Conservation (phyloP, 2,888 invertebrate genomes). For the Oscheius sp. region DNA sequence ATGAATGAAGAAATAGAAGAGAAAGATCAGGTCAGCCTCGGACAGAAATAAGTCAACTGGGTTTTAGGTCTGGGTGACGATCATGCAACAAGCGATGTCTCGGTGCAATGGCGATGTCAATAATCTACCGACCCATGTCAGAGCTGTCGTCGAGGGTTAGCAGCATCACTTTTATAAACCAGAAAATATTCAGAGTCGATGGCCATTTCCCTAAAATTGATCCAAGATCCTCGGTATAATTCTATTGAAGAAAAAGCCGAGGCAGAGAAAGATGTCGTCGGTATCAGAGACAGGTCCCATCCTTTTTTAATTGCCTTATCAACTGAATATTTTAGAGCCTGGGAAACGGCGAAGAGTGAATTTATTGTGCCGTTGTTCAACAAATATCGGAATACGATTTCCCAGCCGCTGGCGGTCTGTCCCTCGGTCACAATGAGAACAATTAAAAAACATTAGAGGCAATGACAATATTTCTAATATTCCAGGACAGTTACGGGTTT, state of each 20-base stretch:
- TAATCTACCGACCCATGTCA: slow-evolving; percentile 58
- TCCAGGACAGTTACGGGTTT: not conserved
- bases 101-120: slow-evolving; percentile 64
- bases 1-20: slow-evolving; percentile 39
- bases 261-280: slow-evolving; percentile 53
- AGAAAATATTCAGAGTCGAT: slow-evolving; percentile 66
- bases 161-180: not conserved
- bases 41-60: not conserved
- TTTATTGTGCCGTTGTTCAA: slow-evolving; percentile 56
- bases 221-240: slow-evolving; percentile 69
- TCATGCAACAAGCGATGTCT: slow-evolving; percentile 62
- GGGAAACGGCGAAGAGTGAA: slow-evolving; percentile 51
- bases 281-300: slow-evolving; percentile 45
- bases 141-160: slow-evolving; percentile 68
- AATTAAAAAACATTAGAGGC: not conserved
- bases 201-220: slow-evolving; percentile 69
- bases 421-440: slow-evolving; percentile 35
- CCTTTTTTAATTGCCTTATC: not conserved
- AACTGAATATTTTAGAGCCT: slow-evolving; percentile 45
- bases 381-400: slow-evolving; percentile 49
- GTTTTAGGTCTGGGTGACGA: slow-evolving; percentile 62
- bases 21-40: slow-evolving; percentile 41
- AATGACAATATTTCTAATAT: not conserved
- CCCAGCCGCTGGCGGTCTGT: slow-evolving; percentile 42
- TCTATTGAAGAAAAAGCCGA: slow-evolving; percentile 69